phyloP scores from a whole-genome alignment of 2,888 invertebrate species.

The Archips xylosteana region DNA sequence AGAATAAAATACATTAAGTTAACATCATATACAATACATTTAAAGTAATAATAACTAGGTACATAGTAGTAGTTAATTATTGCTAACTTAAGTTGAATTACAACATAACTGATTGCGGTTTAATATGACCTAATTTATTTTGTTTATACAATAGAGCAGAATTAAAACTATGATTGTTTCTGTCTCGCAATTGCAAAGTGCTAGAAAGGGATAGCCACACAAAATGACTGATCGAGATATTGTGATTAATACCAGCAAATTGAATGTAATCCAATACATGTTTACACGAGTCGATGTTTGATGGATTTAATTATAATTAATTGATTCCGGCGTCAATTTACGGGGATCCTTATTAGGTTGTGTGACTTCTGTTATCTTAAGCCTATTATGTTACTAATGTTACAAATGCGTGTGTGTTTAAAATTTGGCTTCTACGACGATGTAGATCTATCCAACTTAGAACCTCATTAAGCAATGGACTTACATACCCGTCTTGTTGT shows the following conservation, averaged over 20 bases:
- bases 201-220: neutral
- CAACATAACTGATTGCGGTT: neutral
- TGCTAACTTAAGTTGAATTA: neutral
- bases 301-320: slow-evolving; percentile 12
- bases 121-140: slow-evolving; percentile 9
- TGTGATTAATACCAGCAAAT: slow-evolving; percentile 10
- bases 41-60: too few species aligned
- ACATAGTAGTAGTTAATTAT: neutral
- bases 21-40: too few species aligned
- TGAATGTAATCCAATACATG: neutral
- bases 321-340: neutral
- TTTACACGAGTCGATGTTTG: slow-evolving; percentile 4
- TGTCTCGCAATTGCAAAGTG: neutral
- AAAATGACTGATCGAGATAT: slow-evolving; percentile 5
- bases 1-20: too few species aligned
- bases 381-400: too few species aligned
- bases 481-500: too few species aligned
- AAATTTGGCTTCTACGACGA: too few species aligned
- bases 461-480: too few species aligned
- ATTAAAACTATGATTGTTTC: neutral
- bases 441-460: too few species aligned
- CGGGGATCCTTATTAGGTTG: neutral
- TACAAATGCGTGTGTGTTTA: too few species aligned
- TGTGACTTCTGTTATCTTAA: too few species aligned
- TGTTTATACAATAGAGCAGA: neutral